Evolutionary conservation across 1,140 invertebrate species (phyloP).

Genomic region (Achatina immaculata): DNA sequence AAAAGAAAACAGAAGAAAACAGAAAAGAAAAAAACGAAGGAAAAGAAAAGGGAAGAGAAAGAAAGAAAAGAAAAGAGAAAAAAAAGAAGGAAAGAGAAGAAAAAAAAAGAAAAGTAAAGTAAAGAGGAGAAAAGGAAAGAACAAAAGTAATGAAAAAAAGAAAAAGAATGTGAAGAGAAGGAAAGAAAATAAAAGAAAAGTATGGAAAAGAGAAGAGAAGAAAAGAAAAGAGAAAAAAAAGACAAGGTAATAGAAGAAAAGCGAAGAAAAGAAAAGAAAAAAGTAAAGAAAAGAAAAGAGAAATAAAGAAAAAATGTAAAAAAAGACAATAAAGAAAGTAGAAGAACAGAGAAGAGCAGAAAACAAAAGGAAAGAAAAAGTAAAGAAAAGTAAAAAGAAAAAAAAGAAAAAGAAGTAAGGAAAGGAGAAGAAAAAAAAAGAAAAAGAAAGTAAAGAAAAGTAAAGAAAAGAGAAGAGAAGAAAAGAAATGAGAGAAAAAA

Average conservation of each 20-base stretch:
- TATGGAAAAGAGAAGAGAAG: not conserved
- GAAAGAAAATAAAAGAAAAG: no score
- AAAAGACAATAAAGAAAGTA: not conserved
- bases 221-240: not conserved
- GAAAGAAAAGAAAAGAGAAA: not conserved
- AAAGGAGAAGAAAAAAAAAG: not conserved
- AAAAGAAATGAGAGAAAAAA: not conserved
- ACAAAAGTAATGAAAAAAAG: no score
- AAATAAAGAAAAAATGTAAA: slow-evolving; percentile 3
- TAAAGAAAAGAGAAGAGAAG: not conserved
- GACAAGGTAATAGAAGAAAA: no score
- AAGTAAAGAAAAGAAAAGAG: not conserved
- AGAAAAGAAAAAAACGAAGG: slow-evolving; percentile 4
- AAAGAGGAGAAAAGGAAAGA: not conserved
- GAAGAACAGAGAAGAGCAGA: no score
- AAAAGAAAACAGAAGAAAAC: no score
- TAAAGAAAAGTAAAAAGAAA: not conserved
- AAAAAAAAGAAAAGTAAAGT: not conserved
- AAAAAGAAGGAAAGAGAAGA: slow-evolving; percentile 4
- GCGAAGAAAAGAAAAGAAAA: no score
- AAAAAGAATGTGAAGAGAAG: no score
- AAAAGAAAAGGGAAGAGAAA: slow-evolving; percentile 11
- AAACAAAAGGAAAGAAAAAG: not conserved
- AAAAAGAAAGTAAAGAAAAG: not conserved
- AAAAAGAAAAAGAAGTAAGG: not conserved